Evolutionary conservation across 2,113 vertebrate genomes (phyloP), one percentile per base, ranked within the genome.

Genomic region (Campylomormyrus tamandua): DNA sequence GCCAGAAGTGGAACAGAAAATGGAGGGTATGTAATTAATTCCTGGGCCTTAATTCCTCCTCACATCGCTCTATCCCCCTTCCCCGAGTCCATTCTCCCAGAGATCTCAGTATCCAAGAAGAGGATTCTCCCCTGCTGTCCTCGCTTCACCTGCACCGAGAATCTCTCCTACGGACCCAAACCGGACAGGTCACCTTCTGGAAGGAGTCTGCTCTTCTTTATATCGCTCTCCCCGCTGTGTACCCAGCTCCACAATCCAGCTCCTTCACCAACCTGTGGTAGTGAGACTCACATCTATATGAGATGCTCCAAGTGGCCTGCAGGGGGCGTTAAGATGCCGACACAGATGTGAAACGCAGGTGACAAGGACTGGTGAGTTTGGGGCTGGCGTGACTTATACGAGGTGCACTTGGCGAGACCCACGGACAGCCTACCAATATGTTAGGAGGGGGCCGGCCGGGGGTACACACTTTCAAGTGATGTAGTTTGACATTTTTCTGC

Each of bases 51-150:
- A 91, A 93, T 91, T 89, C 93, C 93, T 90, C 91, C 93, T 94
- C 90, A 84, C 83, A 83, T 89, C 27, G 84, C 91, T 91, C 90
- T 91, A 91, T 92, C 58, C 87, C 91, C 92, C 94, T 94, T 94
- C 94, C 93, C 93, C 93, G 93, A 93, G 91, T 94, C 92, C 90
- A 93, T 93, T 93, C 91, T 94, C 92, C 90, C 93, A 39, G 90
- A 91, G 52, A 53, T 19, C 52, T 5, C 52, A 53, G 94, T 93
- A 94, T 93, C 94, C 93, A 90, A 58, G 88, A 88, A 80, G 15
- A 39, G 50, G 31, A 80, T 31, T 19, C n/a, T 52, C 17, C 3
- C 31, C 48, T 35, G 70, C 11, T 80, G 3, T 52, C 19, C 45
- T 80, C 4, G 21, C 48, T 89, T 92, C 92, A 92, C 56, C 92